Conservation (phyloP, 2,113 vertebrate species). For the Pimephales promelas region DNA sequence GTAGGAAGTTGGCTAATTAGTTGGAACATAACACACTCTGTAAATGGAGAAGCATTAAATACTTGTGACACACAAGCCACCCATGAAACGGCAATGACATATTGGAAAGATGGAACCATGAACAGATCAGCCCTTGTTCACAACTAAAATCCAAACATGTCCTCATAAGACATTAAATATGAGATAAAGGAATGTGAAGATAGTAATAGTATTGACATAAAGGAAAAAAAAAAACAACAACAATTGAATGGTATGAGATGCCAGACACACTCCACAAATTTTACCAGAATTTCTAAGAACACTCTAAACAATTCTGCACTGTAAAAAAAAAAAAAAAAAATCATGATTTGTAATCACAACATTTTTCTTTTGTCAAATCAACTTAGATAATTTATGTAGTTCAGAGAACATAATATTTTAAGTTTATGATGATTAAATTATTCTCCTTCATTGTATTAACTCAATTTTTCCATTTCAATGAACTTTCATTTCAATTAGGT, state of each 20-base stretch:
- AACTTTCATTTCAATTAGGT: too few relatives aligned
- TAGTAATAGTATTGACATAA: background rate
- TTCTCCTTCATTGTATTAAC: too few relatives aligned
- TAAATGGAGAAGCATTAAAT: constrained; percentile 11
- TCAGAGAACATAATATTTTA: too few relatives aligned
- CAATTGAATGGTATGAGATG: background rate
- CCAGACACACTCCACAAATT: background rate
- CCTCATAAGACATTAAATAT: background rate
- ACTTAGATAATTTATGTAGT: too few relatives aligned
- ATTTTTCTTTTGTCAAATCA: too few relatives aligned
- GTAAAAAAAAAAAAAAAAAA: too few relatives aligned
- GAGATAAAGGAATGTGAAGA: background rate
- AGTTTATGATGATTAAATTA: too few relatives aligned
- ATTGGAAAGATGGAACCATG: background rate
- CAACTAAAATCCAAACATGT: background rate
- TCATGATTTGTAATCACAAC: too few relatives aligned
- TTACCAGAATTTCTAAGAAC: background rate
- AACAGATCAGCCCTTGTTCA: background rate
- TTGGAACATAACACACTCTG: background rate
- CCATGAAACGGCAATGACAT: background rate
- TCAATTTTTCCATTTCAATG: too few relatives aligned
- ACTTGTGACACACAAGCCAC: constrained; percentile 12
- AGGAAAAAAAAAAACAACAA: background rate
- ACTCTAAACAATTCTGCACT: too few relatives aligned
- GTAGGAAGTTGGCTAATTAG: constrained; percentile 39